Conservation (phyloP, 2,888 invertebrate species). For the Caenorhabditis sinica region DNA sequence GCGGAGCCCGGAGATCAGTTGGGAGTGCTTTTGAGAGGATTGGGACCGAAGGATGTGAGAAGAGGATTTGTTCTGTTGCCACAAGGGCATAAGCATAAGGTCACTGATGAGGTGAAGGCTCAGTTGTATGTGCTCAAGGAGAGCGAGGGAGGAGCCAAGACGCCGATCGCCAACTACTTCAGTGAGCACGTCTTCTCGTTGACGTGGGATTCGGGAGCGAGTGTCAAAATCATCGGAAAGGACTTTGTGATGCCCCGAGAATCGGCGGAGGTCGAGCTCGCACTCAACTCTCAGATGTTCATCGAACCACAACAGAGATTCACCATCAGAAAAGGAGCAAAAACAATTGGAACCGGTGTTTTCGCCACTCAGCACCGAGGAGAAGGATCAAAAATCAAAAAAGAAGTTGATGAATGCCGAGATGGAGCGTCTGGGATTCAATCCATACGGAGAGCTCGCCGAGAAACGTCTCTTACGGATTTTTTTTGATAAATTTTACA, state of each 20-base stretch:
- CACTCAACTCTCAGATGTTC: constrained; percentile 79
- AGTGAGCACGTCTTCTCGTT: constrained; percentile 94
- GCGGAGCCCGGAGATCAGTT: constrained; percentile 98
- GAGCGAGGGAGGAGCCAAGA: constrained; percentile 92
- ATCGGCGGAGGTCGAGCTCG: constrained; percentile 87
- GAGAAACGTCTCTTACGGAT: constrained; percentile 79
- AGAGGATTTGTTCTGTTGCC: constrained; percentile 90
- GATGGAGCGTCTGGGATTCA: constrained; percentile 83
- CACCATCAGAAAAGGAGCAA: constrained; percentile 80
- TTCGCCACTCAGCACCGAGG: constrained; percentile 88
- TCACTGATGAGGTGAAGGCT: constrained; percentile 91
- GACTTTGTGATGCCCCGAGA: constrained; percentile 99
- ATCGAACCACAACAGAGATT: constrained; percentile 83
- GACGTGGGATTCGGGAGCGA: constrained; percentile 91
- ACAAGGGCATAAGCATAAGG: constrained; percentile 88
- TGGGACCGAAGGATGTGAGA: constrained; percentile 87
- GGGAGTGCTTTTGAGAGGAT: constrained; percentile 92
- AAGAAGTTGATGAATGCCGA: constrained; percentile 83
- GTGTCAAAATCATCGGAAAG: constrained; percentile 89
- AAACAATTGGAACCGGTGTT: constrained; percentile 94
- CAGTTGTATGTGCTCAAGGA: constrained; percentile 89
- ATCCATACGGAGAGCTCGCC: constrained; percentile 81
- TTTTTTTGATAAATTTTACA: too few relatives aligned
- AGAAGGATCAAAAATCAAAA: constrained; percentile 87
- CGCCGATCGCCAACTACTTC: constrained; percentile 90